Evolutionary conservation across 2,113 vertebrate genomes (phyloP).

Genomic region (Ranitomeya imitator): DNA sequence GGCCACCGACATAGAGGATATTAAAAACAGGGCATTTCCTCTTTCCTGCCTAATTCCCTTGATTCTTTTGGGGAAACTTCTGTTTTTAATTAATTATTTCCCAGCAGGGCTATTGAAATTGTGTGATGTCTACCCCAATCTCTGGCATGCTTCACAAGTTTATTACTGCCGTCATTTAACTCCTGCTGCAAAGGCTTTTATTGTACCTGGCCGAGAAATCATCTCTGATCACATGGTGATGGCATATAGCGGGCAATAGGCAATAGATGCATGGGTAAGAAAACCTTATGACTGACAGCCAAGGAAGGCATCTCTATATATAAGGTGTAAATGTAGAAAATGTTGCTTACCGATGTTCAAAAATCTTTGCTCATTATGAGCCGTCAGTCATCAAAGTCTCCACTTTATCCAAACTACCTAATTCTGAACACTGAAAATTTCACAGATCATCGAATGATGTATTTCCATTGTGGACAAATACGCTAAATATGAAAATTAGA

Average conservation of each 20-base stretch:
- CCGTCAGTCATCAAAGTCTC: too few species aligned
- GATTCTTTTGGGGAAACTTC: constrained; percentile 30
- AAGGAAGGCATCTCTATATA: neutral
- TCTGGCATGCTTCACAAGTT: constrained; percentile 28
- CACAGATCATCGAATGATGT: too few species aligned
- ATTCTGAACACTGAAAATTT: too few species aligned
- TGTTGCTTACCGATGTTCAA: neutral
- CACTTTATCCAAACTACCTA: too few species aligned
- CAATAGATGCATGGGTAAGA: neutral
- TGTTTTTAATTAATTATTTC: constrained; percentile 52
- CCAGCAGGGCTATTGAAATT: constrained; percentile 29
- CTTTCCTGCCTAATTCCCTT: constrained; percentile 43
- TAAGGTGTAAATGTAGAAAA: neutral
- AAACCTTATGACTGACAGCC: neutral
- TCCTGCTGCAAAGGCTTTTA: neutral
- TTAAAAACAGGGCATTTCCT: constrained; percentile 56
- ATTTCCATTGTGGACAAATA: too few species aligned
- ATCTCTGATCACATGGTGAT: neutral
- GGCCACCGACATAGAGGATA: constrained; percentile 56
- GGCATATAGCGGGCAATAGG: neutral
- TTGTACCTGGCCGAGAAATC: neutral
- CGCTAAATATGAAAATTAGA: too few species aligned
- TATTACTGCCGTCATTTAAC: constrained; percentile 18
- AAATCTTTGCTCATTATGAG: too few species aligned
- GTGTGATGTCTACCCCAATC: constrained; percentile 29